Evolutionary conservation across 2,797 vertebrate genomes (phyloP).

Genomic region (Hoplostethus atlanticus): DNA sequence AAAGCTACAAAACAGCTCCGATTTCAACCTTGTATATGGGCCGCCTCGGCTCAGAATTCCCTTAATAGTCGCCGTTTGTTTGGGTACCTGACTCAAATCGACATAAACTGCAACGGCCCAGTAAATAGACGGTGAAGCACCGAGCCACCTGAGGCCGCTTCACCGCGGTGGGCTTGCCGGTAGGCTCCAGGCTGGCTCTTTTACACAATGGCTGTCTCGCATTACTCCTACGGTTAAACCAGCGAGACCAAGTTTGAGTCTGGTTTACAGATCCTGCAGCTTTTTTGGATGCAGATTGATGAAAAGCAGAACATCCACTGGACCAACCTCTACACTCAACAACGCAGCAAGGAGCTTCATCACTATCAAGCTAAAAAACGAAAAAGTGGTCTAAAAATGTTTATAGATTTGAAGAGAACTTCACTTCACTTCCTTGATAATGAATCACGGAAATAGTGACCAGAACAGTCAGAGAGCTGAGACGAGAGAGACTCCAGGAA

Average conservation of each 20-base stretch:
- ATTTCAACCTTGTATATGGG: constrained; percentile 52
- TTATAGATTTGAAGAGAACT: background rate
- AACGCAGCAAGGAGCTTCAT: no score
- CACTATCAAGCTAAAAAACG: no score
- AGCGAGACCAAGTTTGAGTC: no score
- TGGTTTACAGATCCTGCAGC: no score
- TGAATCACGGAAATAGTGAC: background rate
- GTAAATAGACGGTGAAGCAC: constrained; percentile 66
- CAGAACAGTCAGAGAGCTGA: constrained; percentile 5
- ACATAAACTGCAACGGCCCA: constrained; percentile 64
- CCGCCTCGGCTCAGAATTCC: constrained; percentile 50
- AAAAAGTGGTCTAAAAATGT: no score
- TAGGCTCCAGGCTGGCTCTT: constrained; percentile 42
- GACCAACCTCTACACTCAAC: no score
- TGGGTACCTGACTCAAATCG: constrained; percentile 54
- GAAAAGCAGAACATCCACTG: no score
- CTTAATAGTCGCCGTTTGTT: constrained; percentile 62
- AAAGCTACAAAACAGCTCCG: constrained; percentile 65
- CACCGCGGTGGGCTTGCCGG: constrained; percentile 31
- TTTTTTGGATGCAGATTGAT: no score
- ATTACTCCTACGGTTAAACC: no score
- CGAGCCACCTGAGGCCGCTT: constrained; percentile 55
- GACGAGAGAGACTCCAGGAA: constrained; percentile 30
- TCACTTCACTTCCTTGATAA: no score
- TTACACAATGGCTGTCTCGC: constrained; percentile 6